Evolutionary conservation across 1,140 invertebrate genomes (phyloP).

Genomic region (Drosophila mayri): DNA sequence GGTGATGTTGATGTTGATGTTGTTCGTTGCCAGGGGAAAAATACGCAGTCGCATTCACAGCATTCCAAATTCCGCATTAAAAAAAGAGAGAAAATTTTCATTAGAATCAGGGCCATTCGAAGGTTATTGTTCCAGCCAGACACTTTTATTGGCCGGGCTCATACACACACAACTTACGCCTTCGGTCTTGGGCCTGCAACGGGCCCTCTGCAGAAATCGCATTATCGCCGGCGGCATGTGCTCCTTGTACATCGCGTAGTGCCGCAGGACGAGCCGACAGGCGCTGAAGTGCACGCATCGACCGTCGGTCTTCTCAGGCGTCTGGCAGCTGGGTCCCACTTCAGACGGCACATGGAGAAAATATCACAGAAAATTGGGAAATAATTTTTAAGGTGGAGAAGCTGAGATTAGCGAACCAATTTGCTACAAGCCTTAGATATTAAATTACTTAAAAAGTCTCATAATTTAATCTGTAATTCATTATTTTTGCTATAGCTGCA

Average conservation of each 20-base stretch:
- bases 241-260: slow-evolving; percentile 77
- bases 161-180: slow-evolving; percentile 58
- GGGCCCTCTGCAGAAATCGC: slow-evolving; percentile 72
- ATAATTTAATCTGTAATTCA: neutral
- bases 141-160: slow-evolving; percentile 49
- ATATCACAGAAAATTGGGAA: neutral
- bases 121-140: slow-evolving; percentile 63
- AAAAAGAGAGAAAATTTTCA: slow-evolving; percentile 51
- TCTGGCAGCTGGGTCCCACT: slow-evolving; percentile 69
- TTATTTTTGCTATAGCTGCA: neutral
- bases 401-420: neutral
- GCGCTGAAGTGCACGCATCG: slow-evolving; percentile 72
- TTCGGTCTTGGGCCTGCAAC: slow-evolving; percentile 69
- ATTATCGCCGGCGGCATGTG: slow-evolving; percentile 73
- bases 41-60: slow-evolving; percentile 5
- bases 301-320: slow-evolving; percentile 64
- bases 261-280: slow-evolving; percentile 69
- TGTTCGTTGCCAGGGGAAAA: slow-evolving; percentile 28
- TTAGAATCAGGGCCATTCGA: slow-evolving; percentile 65
- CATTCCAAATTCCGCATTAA: slow-evolving; percentile 24
- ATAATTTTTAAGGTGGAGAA: too few relatives aligned
- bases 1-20: slow-evolving; percentile 36
- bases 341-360: slow-evolving; percentile 11
- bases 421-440: too few relatives aligned
- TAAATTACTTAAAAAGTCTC: neutral